These are phyloP conservation scores for Cheilosia impressa DNA, from an alignment of 2,888 invertebrate species.

Conservation along the genomic window DNA sequence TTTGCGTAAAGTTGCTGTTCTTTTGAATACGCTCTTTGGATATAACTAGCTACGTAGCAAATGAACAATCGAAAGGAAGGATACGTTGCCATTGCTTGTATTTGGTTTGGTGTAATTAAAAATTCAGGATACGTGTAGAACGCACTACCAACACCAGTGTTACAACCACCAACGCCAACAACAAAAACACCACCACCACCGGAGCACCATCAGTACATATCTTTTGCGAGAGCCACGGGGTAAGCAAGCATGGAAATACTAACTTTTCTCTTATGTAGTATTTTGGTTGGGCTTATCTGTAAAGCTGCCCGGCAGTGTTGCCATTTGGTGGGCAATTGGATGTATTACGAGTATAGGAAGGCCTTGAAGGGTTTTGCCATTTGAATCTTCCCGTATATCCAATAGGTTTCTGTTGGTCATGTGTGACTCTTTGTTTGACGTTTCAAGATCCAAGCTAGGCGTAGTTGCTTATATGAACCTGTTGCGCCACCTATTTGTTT, in stretches of 20 bases:
- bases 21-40: conserved; percentile 18
- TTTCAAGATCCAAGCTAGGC: too few relatives aligned
- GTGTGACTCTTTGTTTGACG: too few relatives aligned
- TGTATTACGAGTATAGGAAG: too few relatives aligned
- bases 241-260: conserved; percentile 60
- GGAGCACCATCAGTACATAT: conserved; percentile 28
- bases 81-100: conserved; percentile 32
- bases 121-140: conserved; percentile 55
- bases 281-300: conserved; percentile 14
- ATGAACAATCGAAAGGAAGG: conserved; percentile 54
- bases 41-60: conserved; percentile 26
- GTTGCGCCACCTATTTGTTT: too few relatives aligned
- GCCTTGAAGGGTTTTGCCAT: too few relatives aligned
- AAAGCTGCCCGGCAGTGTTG: conserved; percentile 13
- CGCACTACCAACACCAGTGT: conserved; percentile 9
- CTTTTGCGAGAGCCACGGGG: conserved; percentile 53
- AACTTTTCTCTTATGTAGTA: conserved; percentile 26
- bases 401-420: too few relatives aligned
- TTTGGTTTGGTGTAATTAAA: conserved; percentile 47
- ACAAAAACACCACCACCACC: conserved; percentile 9
- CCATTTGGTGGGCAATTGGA: conserved; percentile 6
- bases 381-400: too few relatives aligned
- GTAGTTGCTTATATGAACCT: too few relatives aligned
- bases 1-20: conserved; percentile 56
- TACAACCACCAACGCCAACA: background rate